Evolutionary conservation across 2,797 vertebrate genomes (phyloP).

Genomic region (Uromys caudimaculatus): DNA sequence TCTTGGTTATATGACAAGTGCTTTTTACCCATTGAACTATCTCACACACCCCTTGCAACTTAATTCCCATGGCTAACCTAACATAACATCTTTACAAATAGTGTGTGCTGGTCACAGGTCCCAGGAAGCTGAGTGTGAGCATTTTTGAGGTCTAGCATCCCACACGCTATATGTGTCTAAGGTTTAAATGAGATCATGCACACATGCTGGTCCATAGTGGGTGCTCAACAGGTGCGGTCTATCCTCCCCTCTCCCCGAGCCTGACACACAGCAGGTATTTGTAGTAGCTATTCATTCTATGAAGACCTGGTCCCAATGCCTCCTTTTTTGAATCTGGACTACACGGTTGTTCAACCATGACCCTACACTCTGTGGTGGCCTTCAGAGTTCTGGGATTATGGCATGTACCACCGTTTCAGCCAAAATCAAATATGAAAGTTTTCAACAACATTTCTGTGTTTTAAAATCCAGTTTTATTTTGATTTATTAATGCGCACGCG

Average conservation of each 20-base stretch:
- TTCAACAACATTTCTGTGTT: neutral
- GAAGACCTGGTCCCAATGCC: neutral
- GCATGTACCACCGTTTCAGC: neutral
- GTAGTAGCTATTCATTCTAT: neutral
- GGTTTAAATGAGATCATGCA: neutral
- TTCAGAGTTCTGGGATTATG: neutral
- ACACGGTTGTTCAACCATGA: neutral
- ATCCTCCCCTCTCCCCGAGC: neutral
- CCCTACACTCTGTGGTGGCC: neutral
- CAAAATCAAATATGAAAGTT: neutral
- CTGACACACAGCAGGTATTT: too few species aligned
- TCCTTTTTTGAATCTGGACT: neutral
- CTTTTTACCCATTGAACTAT: neutral
- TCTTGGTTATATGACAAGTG: neutral
- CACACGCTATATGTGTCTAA: neutral
- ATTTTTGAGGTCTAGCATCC: neutral
- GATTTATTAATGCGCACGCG: too few species aligned
- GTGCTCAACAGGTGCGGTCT: neutral
- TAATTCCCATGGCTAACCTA: neutral
- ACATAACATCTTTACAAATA: neutral
- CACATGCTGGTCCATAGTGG: neutral
- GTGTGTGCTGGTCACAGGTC: too few species aligned
- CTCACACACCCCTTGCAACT: neutral
- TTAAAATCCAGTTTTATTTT: neutral
- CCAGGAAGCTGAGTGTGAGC: neutral